Base-by-base conservation (phyloP, 2,797 vertebrate genomes). In the Buphagus erythrorhynchus region DNA sequence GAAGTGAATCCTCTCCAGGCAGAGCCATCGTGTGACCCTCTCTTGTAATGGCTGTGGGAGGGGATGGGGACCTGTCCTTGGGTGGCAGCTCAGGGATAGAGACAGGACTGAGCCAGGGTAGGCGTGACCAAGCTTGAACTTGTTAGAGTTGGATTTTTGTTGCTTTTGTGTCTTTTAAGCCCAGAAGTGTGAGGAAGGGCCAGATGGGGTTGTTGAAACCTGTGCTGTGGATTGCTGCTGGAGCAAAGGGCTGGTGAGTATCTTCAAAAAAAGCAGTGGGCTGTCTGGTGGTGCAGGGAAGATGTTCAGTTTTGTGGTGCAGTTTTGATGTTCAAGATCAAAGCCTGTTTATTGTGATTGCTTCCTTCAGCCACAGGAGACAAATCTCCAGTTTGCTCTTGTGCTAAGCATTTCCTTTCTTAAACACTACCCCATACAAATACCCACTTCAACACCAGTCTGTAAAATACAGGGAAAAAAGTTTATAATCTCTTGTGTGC, bases 271-370 rank as follows among this genome's bases (percentile, higher is more conserved):
- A 71, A 75, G 62, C 80, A 73, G 33, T 7, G 51, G 18, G 19
- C 26, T 62, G 66, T 55, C 68, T 94, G 69, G 46, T 52, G 90
- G 80, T 71, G 28, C 86, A 62, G 49, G 16, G 10, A 51, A 51
- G 17, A 51, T 29, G 49, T 12, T 51, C 49, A 51, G 49, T 51
- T 51, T 29, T 51, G 49, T 51, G 49, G 49, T 51, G 49, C 49
- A 6, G 45, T 71, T 86, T 49, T 86, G 87, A 86, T 85, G 65
- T 74, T 91, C 33, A 16, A 80, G 57, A 90, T 86, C 65, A 95
- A 95, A 95, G 62, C 26, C 57, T 31, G 26, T 1, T 1, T 17
- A 16, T 35, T 77, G 40, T 48, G 57, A 51, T 67, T 1, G 2
- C 17, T 94, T 81, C 62, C 45, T 66, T 66, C 28, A 61, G 57